Evolutionary conservation across 2,797 vertebrate genomes (phyloP).

Genomic region (Anguilla megastoma): DNA sequence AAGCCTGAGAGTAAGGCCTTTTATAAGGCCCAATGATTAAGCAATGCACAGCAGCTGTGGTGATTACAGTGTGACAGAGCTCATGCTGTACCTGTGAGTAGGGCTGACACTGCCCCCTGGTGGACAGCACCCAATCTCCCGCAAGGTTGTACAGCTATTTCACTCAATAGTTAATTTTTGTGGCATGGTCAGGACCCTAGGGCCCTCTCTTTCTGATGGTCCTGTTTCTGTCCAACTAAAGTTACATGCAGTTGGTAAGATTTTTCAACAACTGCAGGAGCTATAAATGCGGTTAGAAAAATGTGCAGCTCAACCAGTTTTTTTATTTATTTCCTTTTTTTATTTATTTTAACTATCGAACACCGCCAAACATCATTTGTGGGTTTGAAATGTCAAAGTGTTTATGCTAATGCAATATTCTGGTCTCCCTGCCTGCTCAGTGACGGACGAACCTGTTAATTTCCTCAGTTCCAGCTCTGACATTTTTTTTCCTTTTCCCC

Average conservation of each 20-base stretch:
- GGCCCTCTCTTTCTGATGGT: neutral
- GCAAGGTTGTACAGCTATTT: no score
- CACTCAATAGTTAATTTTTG: neutral
- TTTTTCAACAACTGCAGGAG: neutral
- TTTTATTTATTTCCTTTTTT: neutral
- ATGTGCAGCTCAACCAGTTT: neutral
- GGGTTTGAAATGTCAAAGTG: slow-evolving; percentile 52
- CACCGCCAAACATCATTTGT: slow-evolving; percentile 39
- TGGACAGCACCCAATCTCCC: neutral
- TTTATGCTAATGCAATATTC: slow-evolving; percentile 45
- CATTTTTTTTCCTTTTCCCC: slow-evolving; percentile 8
- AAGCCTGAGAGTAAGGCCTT: neutral
- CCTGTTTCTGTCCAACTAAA: neutral
- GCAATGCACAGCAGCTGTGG: neutral
- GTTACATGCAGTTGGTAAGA: neutral
- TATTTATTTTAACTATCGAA: slow-evolving; percentile 19
- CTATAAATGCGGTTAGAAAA: neutral
- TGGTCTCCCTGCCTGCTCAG: neutral
- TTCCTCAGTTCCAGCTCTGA: slow-evolving; percentile 16
- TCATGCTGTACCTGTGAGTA: neutral
- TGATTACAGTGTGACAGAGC: neutral
- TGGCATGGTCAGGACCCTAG: neutral
- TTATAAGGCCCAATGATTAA: neutral
- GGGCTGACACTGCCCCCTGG: no score
- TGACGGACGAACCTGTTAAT: slow-evolving; percentile 11